Base-by-base conservation (phyloP, 2,797 vertebrate genomes). In the Leptoclinus maculatus region DNA sequence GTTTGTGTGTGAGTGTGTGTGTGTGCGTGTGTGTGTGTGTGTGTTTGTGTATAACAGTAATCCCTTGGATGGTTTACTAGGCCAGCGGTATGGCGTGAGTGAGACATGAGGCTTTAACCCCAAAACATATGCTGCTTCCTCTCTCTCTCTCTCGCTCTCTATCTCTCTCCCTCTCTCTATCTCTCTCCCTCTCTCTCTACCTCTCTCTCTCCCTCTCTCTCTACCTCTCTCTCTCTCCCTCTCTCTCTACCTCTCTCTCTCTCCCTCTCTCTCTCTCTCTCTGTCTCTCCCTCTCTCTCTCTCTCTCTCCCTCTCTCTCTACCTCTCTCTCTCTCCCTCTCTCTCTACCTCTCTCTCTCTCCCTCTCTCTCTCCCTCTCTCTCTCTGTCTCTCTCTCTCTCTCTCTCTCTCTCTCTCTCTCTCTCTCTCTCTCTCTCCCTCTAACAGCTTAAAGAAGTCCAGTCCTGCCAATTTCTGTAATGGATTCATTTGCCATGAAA, bases 101-200 rank as follows among this genome's bases (percentile, higher is more conserved):
- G 71, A 89, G 91, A 91, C 87, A 83, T 79, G 87, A 83, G 78
- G 90, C 84, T 91, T 89, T 91, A 87, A 89, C 89, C 89, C 86
- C 69, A 75, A 87, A 93, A 88, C 91, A 87, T 87, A 91, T 86
- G 90, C 86, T 76, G 56, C 84, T 79, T 82, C 73, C 83, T 81
- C 53, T 76, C 86, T 78, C 70, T 51, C 78, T 64, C 36, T 63
- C 66, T 71, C 32, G 38, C 13, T 53, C 25, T n/a, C 19, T 49
- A 5, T 49, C 27, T 65, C 36, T 43, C 34, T 51, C 47, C 56
- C 8, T 65, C 57, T 68, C 19, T 41, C 29, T 51, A 7, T 21
- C 41, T 47, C 54, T 23, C 17, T 21, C 10, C 27, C 38, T 39
- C 13, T n/a, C 13, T 62, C 59, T 39, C 23, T 7, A 5, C n/a